Evolutionary conservation across 2,113 vertebrate species (phyloP).

Genomic region (Tetrao urogallus): DNA sequence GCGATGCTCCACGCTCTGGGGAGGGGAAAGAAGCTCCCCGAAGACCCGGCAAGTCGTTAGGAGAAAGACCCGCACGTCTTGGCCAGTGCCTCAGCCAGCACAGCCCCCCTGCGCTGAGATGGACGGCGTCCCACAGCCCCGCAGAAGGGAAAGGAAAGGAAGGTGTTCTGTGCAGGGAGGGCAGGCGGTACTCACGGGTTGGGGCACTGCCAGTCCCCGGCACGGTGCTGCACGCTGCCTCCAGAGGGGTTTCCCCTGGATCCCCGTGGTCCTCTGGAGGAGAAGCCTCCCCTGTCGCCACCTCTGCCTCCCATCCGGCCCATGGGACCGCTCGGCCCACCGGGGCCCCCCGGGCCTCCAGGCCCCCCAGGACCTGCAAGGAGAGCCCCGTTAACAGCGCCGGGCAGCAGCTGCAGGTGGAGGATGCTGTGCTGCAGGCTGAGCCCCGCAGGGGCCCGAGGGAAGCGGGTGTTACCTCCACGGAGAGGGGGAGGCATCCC

Average conservation of each 20-base stretch:
- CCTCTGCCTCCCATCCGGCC: conserved; percentile 91
- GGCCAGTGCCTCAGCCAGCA: background rate
- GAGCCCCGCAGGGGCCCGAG: rapidly evolving
- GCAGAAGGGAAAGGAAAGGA: too few relatives aligned
- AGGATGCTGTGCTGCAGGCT: rapidly evolving
- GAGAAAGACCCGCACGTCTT: rapidly evolving
- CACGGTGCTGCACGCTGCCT: conserved; percentile 94
- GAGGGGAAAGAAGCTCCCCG: background rate
- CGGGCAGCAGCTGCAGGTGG: rapidly evolving
- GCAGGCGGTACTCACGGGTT: conserved; percentile 86
- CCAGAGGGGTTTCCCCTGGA: conserved; percentile 88
- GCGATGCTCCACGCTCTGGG: background rate
- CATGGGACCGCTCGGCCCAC: conserved; percentile 87
- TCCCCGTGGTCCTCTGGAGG: conserved; percentile 88
- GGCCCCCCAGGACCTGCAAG: conserved; percentile 71
- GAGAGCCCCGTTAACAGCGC: background rate
- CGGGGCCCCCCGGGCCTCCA: conserved; percentile 53
- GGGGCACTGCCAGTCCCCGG: conserved; percentile 97
- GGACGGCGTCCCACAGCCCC: background rate
- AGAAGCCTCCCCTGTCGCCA: conserved; percentile 87
- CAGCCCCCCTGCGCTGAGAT: background rate
- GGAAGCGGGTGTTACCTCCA: conserved; percentile 78
- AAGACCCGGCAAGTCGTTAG: background rate
- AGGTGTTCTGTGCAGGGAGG: background rate
- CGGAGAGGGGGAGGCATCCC: conserved; percentile 87